A percentile compares a stretch with the other conserved stretches of the same genome.
These are phyloP conservation scores for Bursaphelenchus okinawaensis DNA, from an alignment of 2,888 invertebrate species.

Conservation along the genomic window DNA sequence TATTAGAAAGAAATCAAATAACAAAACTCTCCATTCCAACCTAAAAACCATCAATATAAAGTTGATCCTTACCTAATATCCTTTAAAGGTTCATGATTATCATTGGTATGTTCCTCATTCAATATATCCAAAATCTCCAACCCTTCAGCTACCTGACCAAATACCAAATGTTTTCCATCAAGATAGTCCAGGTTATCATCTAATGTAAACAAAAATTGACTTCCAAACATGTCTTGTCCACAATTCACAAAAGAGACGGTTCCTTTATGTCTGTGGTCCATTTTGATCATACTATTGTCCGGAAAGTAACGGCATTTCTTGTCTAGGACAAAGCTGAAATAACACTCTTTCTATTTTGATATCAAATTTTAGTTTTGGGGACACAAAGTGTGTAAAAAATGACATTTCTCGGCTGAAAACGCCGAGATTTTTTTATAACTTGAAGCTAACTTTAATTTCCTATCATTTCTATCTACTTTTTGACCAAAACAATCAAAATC, in stretches of 20 bases:
- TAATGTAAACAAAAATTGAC: conserved; percentile 92
- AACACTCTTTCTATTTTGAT: neutral
- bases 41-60: too few relatives aligned
- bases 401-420: too few relatives aligned
- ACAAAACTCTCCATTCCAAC: too few relatives aligned
- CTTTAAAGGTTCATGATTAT: conserved; percentile 79
- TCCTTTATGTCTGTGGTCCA: conserved; percentile 80
- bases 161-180: conserved; percentile 82
- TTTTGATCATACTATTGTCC: conserved; percentile 80
- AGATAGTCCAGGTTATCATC: conserved; percentile 79
- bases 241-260: conserved; percentile 70
- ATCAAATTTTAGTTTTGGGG: too few relatives aligned
- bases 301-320: conserved; percentile 80
- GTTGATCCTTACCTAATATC: conserved; percentile 68
- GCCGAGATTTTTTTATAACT: too few relatives aligned
- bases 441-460: too few relatives aligned
- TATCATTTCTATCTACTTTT: too few relatives aligned
- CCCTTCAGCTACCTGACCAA: conserved; percentile 84
- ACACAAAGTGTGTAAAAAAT: too few relatives aligned
- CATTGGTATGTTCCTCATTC: conserved; percentile 89
- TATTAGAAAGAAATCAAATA: neutral
- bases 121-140: conserved; percentile 73
- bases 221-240: conserved; percentile 75
- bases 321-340: conserved; percentile 70
- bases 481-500: conserved; percentile 12